Conservation (phyloP, 1,140 invertebrate genomes). For the Drosophila athabasca region DNA sequence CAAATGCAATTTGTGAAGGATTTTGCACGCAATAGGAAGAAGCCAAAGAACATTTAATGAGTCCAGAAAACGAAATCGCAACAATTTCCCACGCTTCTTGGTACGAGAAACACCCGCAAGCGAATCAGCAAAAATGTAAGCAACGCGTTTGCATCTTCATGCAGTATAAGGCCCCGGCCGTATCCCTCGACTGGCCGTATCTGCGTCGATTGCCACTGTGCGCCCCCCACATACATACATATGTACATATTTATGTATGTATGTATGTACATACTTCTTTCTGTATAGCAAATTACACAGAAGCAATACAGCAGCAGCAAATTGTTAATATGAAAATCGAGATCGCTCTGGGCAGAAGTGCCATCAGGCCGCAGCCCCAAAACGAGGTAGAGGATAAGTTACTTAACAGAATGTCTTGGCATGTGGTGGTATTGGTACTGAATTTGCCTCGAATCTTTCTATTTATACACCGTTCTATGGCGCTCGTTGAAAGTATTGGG, state of each 20-base stretch:
- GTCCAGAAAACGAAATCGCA: constrained; percentile 10
- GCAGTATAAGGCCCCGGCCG: not conserved
- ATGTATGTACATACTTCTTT: not conserved
- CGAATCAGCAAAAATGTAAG: constrained; percentile 20
- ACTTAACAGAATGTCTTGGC: constrained; percentile 43
- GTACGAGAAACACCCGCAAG: constrained; percentile 55
- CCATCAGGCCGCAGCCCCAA: constrained; percentile 10
- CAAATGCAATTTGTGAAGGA: constrained; percentile 26
- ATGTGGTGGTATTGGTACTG: constrained; percentile 31
- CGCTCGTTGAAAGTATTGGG: constrained; percentile 4
- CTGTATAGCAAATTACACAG: constrained; percentile 49
- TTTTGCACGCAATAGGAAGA: constrained; percentile 54
- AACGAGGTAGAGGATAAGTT: constrained; percentile 28
- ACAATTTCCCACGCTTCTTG: constrained; percentile 68
- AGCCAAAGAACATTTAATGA: constrained; percentile 25
- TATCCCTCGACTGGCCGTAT: constrained; percentile 4
- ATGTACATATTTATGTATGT: too few species aligned
- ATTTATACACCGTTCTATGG: constrained; percentile 27
- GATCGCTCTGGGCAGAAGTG: constrained; percentile 58
- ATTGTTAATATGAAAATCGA: constrained; percentile 67
- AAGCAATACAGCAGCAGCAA: constrained; percentile 44
- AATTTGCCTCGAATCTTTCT: constrained; percentile 33
- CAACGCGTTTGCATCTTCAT: constrained; percentile 1
- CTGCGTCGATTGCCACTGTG: constrained; percentile 29
- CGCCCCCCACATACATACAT: constrained; percentile 5